Evolutionary conservation across 2,888 invertebrate species (phyloP).

Genomic region (Harpagoxenus sublaevis): DNA sequence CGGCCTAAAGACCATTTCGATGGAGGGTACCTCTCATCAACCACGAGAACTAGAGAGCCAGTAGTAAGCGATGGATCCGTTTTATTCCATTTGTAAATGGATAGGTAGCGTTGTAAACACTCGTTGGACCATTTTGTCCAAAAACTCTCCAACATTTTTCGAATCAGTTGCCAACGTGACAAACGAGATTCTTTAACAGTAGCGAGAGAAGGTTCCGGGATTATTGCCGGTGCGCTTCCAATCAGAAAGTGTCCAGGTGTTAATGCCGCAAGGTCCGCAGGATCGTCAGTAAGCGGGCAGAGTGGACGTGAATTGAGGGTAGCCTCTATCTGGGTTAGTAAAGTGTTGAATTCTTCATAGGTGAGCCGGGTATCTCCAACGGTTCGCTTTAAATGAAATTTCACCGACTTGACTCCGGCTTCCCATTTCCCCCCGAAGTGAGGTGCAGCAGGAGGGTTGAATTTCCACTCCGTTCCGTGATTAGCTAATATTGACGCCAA

Average conservation of each 20-base stretch:
- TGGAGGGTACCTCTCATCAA: not conserved
- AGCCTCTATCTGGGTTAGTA: not conserved
- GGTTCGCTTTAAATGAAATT: not conserved
- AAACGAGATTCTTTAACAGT: no score
- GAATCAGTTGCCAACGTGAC: no score
- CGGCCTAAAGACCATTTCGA: not conserved
- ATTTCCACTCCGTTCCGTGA: not conserved
- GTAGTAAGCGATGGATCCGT: rapidly evolving
- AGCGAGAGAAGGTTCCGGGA: no score
- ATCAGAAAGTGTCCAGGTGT: not conserved
- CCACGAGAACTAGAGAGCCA: not conserved
- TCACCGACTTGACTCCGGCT: not conserved
- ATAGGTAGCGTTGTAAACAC: not conserved
- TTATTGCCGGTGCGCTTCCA: not conserved
- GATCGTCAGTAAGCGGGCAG: not conserved
- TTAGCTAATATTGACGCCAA: no score
- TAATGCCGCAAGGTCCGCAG: not conserved
- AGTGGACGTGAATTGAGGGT: not conserved
- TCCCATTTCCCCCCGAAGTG: not conserved
- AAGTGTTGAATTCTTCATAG: not conserved
- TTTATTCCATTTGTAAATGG: not conserved
- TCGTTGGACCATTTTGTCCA: not conserved
- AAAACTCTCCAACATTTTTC: no score
- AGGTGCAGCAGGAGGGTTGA: not conserved
- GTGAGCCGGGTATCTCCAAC: not conserved